A percentile compares a stretch with the other conserved stretches of the same genome.
Conservation (phyloP, 2,888 invertebrate species). For the Tenthredo livida region DNA sequence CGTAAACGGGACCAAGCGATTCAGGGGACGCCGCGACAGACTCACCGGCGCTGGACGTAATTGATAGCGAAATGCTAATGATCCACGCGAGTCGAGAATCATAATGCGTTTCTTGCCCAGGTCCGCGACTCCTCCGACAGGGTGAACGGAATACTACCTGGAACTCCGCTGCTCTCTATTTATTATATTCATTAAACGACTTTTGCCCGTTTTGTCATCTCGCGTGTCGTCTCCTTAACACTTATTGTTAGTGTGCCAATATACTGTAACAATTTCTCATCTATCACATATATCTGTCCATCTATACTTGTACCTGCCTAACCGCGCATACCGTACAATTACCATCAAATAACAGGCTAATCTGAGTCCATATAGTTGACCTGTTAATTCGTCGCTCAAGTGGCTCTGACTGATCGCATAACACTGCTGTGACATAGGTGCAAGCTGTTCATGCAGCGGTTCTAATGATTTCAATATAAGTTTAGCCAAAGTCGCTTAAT, state of each 20-base stretch:
- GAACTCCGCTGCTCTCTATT: slow-evolving; percentile 33
- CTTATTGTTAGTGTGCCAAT: slow-evolving; percentile 9
- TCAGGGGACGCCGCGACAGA: slow-evolving; percentile 57
- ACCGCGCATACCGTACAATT: slow-evolving; percentile 1
- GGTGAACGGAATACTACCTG: slow-evolving; percentile 40
- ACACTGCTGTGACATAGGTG: not conserved
- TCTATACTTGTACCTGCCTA: not conserved
- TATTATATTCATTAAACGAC: slow-evolving; percentile 47
- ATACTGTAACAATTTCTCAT: not conserved
- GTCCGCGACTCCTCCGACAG: not conserved
- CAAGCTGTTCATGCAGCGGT: not conserved
- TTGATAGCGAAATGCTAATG: slow-evolving; percentile 77
- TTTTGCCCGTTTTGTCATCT: slow-evolving; percentile 45
- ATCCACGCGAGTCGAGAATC: slow-evolving; percentile 74
- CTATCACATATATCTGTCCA: not conserved
- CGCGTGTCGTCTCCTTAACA: slow-evolving; percentile 32
- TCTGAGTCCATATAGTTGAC: not conserved
- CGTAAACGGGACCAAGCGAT: slow-evolving; percentile 49
- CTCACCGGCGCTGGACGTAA: slow-evolving; percentile 69
- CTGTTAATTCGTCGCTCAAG: slow-evolving; percentile 31
- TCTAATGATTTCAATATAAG: not conserved
- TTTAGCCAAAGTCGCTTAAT: not conserved
- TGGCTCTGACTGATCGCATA: not conserved
- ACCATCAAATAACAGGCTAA: not conserved
- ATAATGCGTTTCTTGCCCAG: slow-evolving; percentile 72